Conservation (phyloP, 2,888 invertebrate species). For the Epinotia bilunana region DNA sequence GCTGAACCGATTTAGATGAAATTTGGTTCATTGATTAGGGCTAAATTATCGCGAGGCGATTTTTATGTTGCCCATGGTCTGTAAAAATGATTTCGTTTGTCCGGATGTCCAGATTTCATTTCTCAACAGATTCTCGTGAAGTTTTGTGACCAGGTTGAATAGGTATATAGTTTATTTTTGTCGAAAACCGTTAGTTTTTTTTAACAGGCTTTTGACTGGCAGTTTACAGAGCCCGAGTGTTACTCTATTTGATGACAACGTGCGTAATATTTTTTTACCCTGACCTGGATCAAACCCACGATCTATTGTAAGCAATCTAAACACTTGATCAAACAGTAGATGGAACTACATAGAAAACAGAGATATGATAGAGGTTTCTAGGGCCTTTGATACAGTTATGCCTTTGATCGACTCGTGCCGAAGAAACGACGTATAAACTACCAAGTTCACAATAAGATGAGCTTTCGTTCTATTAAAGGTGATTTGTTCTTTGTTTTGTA, state of each 20-base stretch:
- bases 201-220: too few relatives aligned
- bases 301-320: neutral
- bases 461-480: conserved; percentile 12
- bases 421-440: neutral
- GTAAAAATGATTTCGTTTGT: too few relatives aligned
- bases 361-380: neutral
- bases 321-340: conserved; percentile 3
- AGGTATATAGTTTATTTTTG: too few relatives aligned
- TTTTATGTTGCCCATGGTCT: neutral
- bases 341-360: neutral
- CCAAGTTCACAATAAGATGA: conserved; percentile 1
- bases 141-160: too few relatives aligned
- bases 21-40: too few relatives aligned
- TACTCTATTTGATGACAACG: neutral
- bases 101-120: too few relatives aligned
- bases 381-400: conserved; percentile 14
- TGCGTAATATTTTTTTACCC: conserved; percentile 5
- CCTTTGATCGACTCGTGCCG: conserved; percentile 16
- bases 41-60: neutral
- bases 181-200: too few relatives aligned
- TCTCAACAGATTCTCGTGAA: too few relatives aligned
- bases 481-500: conserved; percentile 39
- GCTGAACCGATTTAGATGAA: too few relatives aligned
- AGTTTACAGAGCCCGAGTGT: too few relatives aligned
- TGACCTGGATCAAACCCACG: neutral